These are phyloP conservation scores for Drosophila prostipennis DNA, from an alignment of 2,888 invertebrate genomes.

Conservation along the genomic window DNA sequence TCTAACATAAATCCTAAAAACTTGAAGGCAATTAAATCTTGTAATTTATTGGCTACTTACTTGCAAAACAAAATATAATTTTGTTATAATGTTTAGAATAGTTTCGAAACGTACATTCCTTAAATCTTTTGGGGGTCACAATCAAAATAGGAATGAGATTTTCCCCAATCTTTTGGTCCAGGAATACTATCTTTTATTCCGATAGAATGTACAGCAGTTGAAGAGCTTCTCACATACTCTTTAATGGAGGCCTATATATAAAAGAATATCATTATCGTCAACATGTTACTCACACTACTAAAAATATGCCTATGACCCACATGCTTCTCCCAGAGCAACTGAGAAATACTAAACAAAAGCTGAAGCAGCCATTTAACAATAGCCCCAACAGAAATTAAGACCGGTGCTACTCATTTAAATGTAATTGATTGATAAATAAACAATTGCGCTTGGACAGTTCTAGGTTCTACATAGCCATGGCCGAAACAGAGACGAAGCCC, in stretches of 20 bases:
- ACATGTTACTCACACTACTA: conserved; percentile 36
- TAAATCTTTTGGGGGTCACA: background rate
- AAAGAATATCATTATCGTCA: conserved; percentile 36
- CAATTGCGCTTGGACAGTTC: conserved; percentile 20
- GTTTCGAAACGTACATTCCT: background rate
- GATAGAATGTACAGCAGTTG: background rate
- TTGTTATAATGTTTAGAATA: no score
- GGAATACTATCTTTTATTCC: background rate
- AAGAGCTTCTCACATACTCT: background rate
- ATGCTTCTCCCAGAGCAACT: conserved; percentile 15
- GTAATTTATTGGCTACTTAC: no score
- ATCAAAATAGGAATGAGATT: no score
- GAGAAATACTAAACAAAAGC: conserved; percentile 24
- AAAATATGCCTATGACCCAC: conserved; percentile 48
- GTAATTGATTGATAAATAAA: conserved; percentile 41
- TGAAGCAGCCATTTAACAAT: conserved; percentile 13
- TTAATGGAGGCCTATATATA: conserved; percentile 2
- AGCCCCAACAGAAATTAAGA: conserved; percentile 7
- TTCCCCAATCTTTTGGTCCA: background rate
- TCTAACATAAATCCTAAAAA: no score
- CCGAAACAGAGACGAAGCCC: conserved; percentile 78
- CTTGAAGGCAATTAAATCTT: no score
- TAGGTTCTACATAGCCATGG: conserved; percentile 48
- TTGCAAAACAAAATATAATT: no score
- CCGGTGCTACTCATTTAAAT: conserved; percentile 9